phyloP scores from a whole-genome alignment of 1,140 invertebrate genomes.

The Oppia nitens region DNA sequence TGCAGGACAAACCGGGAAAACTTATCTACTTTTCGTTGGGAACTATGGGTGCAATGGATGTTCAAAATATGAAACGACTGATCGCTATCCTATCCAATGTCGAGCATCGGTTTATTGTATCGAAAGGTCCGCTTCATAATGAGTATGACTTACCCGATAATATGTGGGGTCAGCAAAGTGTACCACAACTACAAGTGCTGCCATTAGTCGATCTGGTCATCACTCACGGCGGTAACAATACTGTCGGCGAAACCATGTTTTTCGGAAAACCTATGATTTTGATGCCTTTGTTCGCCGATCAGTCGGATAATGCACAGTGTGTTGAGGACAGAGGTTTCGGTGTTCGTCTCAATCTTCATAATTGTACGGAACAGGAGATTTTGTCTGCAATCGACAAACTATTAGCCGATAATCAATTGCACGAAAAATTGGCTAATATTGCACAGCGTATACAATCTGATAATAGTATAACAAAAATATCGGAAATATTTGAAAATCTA shows the following conservation, averaged over 20 bases:
- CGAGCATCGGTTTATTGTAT: no score
- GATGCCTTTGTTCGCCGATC: slow-evolving; percentile 14
- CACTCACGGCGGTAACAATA: slow-evolving; percentile 17
- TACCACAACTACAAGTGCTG: no score
- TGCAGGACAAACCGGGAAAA: no score
- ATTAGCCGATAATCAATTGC: slow-evolving; percentile 1
- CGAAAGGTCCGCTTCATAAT: no score
- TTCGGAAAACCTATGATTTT: slow-evolving; percentile 6
- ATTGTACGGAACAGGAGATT: slow-evolving; percentile 4
- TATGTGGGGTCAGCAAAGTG: no score
- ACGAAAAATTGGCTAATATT: not conserved
- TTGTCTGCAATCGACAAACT: not conserved
- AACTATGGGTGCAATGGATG: slow-evolving; percentile 1
- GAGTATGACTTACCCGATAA: no score
- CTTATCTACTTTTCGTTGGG: slow-evolving; percentile 3
- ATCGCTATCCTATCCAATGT: no score
- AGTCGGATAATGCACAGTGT: slow-evolving; percentile 15
- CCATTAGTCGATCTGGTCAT: no score
- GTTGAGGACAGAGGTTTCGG: slow-evolving; percentile 7
- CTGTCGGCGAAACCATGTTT: not conserved
- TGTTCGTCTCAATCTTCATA: slow-evolving; percentile 5
- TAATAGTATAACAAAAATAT: no score
- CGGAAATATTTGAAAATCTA: no score
- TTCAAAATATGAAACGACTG: no score
- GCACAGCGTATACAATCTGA: not conserved